Evolutionary conservation across 2,888 invertebrate genomes (phyloP).

Genomic region (Thalpophila matura): DNA sequence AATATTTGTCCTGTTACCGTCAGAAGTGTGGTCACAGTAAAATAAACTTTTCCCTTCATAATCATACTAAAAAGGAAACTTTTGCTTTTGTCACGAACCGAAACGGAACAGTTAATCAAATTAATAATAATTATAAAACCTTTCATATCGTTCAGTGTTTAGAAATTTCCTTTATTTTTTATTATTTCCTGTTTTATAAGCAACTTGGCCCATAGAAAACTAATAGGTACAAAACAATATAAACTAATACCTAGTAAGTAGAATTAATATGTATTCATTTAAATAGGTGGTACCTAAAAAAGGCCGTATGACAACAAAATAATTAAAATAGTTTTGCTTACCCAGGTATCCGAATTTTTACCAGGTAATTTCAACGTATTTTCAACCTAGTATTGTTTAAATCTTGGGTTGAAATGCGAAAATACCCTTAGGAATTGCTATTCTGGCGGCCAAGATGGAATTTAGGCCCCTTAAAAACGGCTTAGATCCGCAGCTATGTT

Average conservation of each 20-base stretch:
- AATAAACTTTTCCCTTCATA: constrained; percentile 66
- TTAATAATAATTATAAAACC: constrained; percentile 30
- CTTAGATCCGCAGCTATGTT: constrained; percentile 34
- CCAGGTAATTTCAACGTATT: neutral
- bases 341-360: no score
- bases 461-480: constrained; percentile 17
- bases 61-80: constrained; percentile 42
- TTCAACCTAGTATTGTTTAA: neutral
- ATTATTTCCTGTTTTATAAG: no score
- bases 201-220: no score
- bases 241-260: no score
- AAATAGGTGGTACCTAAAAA: no score
- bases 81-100: constrained; percentile 27
- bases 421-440: constrained; percentile 6
- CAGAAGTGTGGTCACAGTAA: constrained; percentile 69
- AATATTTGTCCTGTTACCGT: constrained; percentile 58
- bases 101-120: constrained; percentile 23
- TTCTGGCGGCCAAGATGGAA: constrained; percentile 17
- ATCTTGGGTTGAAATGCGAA: constrained; percentile 7
- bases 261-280: no score
- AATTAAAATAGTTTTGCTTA: no score
- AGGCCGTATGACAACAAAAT: no score
- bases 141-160: neutral
- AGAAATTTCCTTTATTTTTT: neutral
- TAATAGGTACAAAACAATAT: no score